Conservation (phyloP, 2,888 invertebrate genomes). For the Sphaerophoria rueppellii region DNA sequence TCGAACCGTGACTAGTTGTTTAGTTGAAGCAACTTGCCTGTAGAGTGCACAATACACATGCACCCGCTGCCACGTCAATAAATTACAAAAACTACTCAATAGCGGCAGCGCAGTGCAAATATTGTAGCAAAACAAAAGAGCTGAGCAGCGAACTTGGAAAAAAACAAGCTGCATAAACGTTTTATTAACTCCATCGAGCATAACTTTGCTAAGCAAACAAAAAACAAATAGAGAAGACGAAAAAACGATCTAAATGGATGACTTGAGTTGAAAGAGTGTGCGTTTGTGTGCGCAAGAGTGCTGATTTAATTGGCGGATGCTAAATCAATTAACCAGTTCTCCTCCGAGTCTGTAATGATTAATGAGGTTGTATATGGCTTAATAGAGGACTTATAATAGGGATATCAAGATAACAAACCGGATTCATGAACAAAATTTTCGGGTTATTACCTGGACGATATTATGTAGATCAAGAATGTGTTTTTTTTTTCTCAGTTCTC, state of each 20-base stretch:
- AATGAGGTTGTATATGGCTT: conserved; percentile 51
- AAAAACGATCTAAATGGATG: conserved; percentile 4
- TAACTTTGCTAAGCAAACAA: conserved; percentile 14
- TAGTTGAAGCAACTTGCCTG: conserved; percentile 51
- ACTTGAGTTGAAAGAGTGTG: conserved; percentile 25
- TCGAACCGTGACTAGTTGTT: conserved; percentile 73
- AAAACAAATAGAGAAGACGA: background rate
- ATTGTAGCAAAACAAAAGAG: conserved; percentile 65
- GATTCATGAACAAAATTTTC: conserved; percentile 45
- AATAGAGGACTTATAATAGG: conserved; percentile 21
- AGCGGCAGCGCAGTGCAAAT: conserved; percentile 34
- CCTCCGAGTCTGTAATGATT: conserved; percentile 66
- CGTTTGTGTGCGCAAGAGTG: conserved; percentile 53
- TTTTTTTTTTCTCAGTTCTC: background rate
- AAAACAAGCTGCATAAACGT: conserved; percentile 50
- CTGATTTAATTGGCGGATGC: conserved; percentile 72
- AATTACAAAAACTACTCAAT: background rate
- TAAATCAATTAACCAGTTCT: conserved; percentile 73
- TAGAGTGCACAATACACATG: conserved; percentile 44
- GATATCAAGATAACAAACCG: conserved; percentile 66
- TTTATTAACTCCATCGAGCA: conserved; percentile 46
- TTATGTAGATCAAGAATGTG: conserved; percentile 41
- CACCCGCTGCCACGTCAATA: background rate
- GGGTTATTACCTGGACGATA: conserved; percentile 22
- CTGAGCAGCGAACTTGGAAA: conserved; percentile 60